phyloP scores from a whole-genome alignment of 35 echinoderm and acorn worm genomes.

The Chiridota heheva region DNA sequence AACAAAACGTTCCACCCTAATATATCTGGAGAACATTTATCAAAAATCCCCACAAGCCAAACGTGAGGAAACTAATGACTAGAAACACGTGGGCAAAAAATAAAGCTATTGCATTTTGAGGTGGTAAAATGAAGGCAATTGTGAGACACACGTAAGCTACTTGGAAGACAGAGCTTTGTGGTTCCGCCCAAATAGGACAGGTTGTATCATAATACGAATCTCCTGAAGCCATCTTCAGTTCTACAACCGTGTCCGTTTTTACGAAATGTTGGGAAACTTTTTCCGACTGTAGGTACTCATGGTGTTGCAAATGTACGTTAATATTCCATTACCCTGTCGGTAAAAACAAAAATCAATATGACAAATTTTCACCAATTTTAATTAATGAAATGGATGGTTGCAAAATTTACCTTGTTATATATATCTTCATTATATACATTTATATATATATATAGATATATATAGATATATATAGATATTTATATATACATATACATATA shows the following conservation, averaged over 20 bases:
- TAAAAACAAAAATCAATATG: no score
- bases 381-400: no score
- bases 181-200: neutral
- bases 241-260: no score
- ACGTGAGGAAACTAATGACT: neutral
- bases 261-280: no score
- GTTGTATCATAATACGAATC: no score
- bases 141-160: conserved; percentile 42
- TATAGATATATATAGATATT: conserved; percentile 20
- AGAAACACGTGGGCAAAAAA: conserved; percentile 26
- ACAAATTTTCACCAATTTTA: no score
- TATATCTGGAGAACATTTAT: conserved; percentile 73
- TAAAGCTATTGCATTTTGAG: neutral
- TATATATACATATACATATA: neutral
- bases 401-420: no score
- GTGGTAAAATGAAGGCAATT: conserved; percentile 44
- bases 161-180: conserved; percentile 7
- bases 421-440: neutral
- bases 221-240: no score
- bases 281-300: no score
- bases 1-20: conserved; percentile 82
- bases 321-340: no score
- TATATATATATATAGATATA: conserved; percentile 22
- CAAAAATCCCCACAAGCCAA: conserved; percentile 67
- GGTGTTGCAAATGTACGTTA: no score